A percentile compares a stretch with the other conserved stretches of the same genome.
These are phyloP conservation scores for Plemyria rubiginata DNA, from an alignment of 2,888 invertebrate species.

Conservation along the genomic window DNA sequence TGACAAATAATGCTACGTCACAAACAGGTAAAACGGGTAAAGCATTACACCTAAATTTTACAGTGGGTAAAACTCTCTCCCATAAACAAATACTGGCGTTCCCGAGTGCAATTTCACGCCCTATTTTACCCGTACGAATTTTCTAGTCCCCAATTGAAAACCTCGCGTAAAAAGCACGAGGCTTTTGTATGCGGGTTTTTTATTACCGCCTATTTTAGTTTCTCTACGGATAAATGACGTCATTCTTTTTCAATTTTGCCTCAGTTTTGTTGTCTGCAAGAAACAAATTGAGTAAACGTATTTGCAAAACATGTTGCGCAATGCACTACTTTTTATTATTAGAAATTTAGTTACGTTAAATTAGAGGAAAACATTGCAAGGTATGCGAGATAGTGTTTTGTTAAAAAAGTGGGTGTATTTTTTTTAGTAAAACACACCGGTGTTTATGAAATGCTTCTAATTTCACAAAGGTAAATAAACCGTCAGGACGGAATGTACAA, in stretches of 20 bases:
- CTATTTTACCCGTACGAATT: conserved; percentile 77
- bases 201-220: conserved; percentile 70
- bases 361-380: conserved; percentile 9
- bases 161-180: conserved; percentile 62
- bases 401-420: conserved; percentile 29
- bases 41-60: conserved; percentile 69
- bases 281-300: conserved; percentile 42
- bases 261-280: conserved; percentile 55
- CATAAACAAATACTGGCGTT: conserved; percentile 79
- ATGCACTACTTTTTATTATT: conserved; percentile 31
- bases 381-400: conserved; percentile 27
- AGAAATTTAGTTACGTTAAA: conserved; percentile 34
- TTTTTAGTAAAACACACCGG: conserved; percentile 22
- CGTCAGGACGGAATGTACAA: conserved; percentile 12
- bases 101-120: conserved; percentile 77
- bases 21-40: conserved; percentile 52
- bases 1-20: conserved; percentile 64
- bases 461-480: conserved; percentile 26
- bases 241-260: conserved; percentile 70
- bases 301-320: conserved; percentile 36
- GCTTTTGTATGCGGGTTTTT: conserved; percentile 69
- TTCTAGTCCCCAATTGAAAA: conserved; percentile 70
- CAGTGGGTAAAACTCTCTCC: conserved; percentile 59
- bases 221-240: conserved; percentile 66
- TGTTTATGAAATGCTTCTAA: conserved; percentile 25